Conservation (phyloP, 2,113 vertebrate genomes). For the Hystrix brachyura region DNA sequence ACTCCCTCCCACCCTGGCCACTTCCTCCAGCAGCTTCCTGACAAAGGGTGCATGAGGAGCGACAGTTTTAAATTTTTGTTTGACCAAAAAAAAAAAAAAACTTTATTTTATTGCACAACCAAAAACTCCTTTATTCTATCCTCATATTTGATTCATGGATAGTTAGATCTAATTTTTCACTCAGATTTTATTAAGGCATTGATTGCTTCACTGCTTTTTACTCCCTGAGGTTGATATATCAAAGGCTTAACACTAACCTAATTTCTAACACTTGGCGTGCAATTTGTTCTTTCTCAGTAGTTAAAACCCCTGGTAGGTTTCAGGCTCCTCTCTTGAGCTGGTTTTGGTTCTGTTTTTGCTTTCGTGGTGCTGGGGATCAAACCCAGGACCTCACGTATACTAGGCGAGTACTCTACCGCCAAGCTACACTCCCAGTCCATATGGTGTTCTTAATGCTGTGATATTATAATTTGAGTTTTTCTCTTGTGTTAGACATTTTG, state of each 20-base stretch:
- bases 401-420: background rate
- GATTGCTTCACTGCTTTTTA: background rate
- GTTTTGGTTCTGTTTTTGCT: background rate
- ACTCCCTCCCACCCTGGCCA: background rate
- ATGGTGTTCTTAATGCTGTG: background rate
- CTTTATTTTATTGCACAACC: background rate
- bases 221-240: background rate
- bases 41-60: background rate
- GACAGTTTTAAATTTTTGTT: background rate
- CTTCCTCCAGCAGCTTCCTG: slow-evolving; percentile 24
- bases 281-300: background rate
- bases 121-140: background rate
- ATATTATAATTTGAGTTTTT: background rate
- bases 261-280: background rate
- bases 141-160: background rate
- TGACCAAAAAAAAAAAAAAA: background rate
- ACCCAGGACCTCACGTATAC: background rate
- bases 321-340: background rate
- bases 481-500: background rate
- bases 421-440: background rate
- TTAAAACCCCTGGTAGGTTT: background rate
- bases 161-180: background rate
- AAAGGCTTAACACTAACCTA: background rate
- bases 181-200: background rate
- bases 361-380: background rate